Evolutionary conservation across 2,113 vertebrate genomes (phyloP).

Genomic region (Prunella fulvescens): DNA sequence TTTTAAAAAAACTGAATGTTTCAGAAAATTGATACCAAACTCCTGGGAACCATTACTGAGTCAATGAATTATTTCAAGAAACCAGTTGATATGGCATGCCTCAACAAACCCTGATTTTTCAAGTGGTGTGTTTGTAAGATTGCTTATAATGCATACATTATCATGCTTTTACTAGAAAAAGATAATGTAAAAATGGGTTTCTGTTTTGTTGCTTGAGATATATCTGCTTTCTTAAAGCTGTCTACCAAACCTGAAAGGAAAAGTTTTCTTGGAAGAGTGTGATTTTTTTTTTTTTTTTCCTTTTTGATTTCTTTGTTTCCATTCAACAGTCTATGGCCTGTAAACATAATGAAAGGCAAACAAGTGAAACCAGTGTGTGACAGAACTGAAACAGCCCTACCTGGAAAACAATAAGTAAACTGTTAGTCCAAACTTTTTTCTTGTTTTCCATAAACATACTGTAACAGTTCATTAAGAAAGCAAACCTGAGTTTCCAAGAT

Average conservation of each 20-base stretch:
- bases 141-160: background rate
- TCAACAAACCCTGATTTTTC: background rate
- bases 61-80: background rate
- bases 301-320: background rate
- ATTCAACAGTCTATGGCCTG: background rate
- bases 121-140: background rate
- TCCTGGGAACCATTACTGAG: background rate
- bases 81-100: background rate
- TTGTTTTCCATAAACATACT: background rate
- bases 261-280: accelerated
- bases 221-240: background rate
- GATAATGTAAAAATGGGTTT: background rate
- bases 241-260: background rate
- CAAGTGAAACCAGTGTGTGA: background rate
- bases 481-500: background rate
- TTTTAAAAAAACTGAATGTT: background rate
- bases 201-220: background rate
- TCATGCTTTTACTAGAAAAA: background rate
- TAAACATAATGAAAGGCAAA: background rate
- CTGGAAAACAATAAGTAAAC: background rate
- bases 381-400: background rate
- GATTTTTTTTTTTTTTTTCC: accelerated
- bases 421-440: background rate
- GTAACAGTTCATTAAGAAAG: background rate
- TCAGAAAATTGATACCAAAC: background rate